Percentiles rank a stretch among this genome's conserved stretches.
These are phyloP conservation scores for Megaleporinus macrocephalus DNA, from an alignment of 2,113 vertebrate genomes.

Conservation along the genomic window DNA sequence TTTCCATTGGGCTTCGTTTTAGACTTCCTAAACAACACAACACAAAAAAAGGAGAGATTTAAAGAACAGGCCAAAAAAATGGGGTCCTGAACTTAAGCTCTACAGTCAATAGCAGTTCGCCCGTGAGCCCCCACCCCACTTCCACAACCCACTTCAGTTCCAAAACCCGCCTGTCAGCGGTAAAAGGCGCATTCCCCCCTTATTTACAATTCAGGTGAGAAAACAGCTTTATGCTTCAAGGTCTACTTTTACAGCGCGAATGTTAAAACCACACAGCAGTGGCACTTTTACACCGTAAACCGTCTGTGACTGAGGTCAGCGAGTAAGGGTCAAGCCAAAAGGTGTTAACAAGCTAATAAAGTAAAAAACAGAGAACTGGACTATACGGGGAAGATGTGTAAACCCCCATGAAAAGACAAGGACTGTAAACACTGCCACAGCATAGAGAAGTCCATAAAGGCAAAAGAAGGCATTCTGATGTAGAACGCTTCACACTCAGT, in stretches of 20 bases:
- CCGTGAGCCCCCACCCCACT: conserved; percentile 9
- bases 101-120: not conserved
- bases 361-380: not conserved
- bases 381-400: not conserved
- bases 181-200: not conserved
- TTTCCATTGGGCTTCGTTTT: conserved; percentile 98
- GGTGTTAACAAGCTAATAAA: conserved; percentile 44
- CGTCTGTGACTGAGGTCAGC: not conserved
- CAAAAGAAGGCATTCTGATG: not conserved
- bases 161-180: not conserved
- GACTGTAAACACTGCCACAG: not conserved
- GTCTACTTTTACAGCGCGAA: conserved; percentile 68
- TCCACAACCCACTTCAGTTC: conserved; percentile 42
- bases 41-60: not conserved
- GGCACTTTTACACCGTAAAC: conserved; percentile 61
- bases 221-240: conserved; percentile 65
- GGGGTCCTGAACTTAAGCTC: not conserved
- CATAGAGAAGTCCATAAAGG: not conserved
- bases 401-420: no score
- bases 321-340: not conserved
- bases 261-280: conserved; percentile 65
- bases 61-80: not conserved
- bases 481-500: not conserved
- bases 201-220: conserved; percentile 37
- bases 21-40: conserved; percentile 85